Percentiles rank a stretch among this genome's conserved stretches.
These are phyloP conservation scores for Ommatoiulus sabulosus DNA, from an alignment of 2,888 invertebrate species.

Conservation along the genomic window DNA sequence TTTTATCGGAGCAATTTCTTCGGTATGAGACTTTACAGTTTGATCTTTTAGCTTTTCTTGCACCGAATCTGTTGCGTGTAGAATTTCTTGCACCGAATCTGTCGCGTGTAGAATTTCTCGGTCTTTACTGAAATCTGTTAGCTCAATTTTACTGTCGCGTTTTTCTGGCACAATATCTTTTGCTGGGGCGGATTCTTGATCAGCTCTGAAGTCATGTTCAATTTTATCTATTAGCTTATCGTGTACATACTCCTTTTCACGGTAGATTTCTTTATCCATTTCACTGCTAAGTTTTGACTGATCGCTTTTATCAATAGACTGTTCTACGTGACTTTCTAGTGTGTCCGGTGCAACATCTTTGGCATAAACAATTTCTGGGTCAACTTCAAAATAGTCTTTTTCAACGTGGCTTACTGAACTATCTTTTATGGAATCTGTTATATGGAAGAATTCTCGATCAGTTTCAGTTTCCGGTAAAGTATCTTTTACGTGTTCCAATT, in stretches of 20 bases:
- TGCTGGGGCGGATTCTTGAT: neutral
- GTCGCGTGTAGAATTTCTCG: neutral
- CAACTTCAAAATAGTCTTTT: neutral
- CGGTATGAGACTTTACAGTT: neutral
- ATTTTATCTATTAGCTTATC: neutral
- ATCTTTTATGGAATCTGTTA: neutral
- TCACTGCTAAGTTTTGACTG: neutral
- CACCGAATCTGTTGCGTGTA: neutral
- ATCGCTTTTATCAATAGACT: neutral
- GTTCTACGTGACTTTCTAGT: neutral
- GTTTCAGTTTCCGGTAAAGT: neutral
- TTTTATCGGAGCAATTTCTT: neutral
- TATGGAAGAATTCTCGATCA: neutral
- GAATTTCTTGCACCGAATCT: neutral
- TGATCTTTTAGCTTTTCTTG: neutral
- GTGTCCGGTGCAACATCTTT: neutral
- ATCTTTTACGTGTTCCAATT: slow-evolving; percentile 13
- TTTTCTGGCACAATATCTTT: neutral
- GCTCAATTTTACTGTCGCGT: slow-evolving; percentile 2
- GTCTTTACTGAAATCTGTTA: neutral
- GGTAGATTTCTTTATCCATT: neutral
- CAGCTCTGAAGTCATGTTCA: neutral
- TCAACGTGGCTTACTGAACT: neutral
- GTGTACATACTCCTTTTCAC: neutral
- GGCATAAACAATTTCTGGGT: neutral